These are phyloP conservation scores for Gryllus longicercus DNA, from an alignment of 2,888 invertebrate genomes.

Conservation along the genomic window DNA sequence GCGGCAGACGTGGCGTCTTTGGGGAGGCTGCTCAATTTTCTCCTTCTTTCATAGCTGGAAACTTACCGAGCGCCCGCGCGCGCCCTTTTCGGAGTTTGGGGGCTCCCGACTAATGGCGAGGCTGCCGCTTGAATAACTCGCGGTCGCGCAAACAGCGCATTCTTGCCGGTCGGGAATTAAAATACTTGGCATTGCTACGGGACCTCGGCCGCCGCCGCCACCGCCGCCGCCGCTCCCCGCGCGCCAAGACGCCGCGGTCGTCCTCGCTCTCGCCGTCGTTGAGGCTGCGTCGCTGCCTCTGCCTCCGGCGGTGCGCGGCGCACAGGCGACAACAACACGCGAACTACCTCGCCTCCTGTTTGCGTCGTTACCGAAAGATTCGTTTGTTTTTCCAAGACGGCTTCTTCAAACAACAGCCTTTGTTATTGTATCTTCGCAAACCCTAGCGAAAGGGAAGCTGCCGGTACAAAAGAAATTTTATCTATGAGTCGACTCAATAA, in stretches of 20 bases:
- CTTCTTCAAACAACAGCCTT: too few species aligned
- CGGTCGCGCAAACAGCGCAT: slow-evolving; percentile 8
- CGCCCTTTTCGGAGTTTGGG: neutral
- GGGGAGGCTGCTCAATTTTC: slow-evolving; percentile 10
- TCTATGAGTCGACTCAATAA: too few species aligned
- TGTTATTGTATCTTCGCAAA: too few species aligned
- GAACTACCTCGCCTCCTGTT: too few species aligned
- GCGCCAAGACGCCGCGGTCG: slow-evolving; percentile 2
- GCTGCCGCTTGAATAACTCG: slow-evolving; percentile 8
- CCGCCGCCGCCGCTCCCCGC: neutral
- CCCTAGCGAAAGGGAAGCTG: too few species aligned
- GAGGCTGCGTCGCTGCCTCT: neutral
- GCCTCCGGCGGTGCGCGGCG: too few species aligned
- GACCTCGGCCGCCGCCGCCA: too few species aligned
- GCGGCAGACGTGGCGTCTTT: neutral
- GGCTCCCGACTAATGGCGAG: neutral
- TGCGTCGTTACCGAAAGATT: too few species aligned
- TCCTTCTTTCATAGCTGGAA: neutral
- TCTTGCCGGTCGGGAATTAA: slow-evolving; percentile 11
- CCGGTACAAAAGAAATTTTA: too few species aligned
- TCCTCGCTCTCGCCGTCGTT: neutral
- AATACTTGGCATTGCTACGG: slow-evolving; percentile 4
- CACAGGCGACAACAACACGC: too few species aligned
- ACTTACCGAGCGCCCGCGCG: neutral
- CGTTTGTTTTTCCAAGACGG: too few species aligned